Base-by-base conservation (phyloP, 2,797 vertebrate genomes). In the Nyctibius grandis region DNA sequence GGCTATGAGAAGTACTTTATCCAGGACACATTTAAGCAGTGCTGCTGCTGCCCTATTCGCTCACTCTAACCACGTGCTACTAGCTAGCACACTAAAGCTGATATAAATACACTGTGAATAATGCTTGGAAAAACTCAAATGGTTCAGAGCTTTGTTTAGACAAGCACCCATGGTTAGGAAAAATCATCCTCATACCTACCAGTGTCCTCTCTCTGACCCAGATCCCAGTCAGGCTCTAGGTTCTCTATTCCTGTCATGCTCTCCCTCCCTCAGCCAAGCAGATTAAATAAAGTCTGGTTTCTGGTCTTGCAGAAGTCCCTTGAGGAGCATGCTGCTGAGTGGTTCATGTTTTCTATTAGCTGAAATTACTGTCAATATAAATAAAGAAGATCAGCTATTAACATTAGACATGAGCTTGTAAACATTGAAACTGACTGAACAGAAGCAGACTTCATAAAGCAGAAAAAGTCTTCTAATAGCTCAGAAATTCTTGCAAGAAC, bases 321-420 rank as follows among this genome's bases (percentile, higher is more conserved):
- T 18, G 70, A 94, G 90, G 21, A 91, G 25, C 59, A 38, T 16
- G 67, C 28, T 8, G 25, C 74, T 68, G 84, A 72, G 90, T 38
- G 83, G 64, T 42, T 93, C 42, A 79, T 93, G 78, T 95, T 92
- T 93, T 68, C 90, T 89, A 93, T 93, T 93, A 95, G 57, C 28
- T 80, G 78, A 94, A 92, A 96, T 96, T 96, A 96, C 83, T 96
- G 93, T 93, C 91, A 95, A 34, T 70, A 83, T 85, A 95, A 94
- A 93, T 91, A 85, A 91, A 92, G 70, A 92, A 77, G 51, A 70
- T 72, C 60, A 61, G 78, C 57, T 73, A 64, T 64, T 92, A 83
- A 93, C 84, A 80, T 95, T 89, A 85, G 72, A 85, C 83, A 91
- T 64, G 72, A 94, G 60, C 77, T 77, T 51, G 19, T 53, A 91